Evolutionary conservation across 2,888 invertebrate genomes (phyloP), one percentile per base, ranked within the genome.

Genomic region (Chydorus sphaericus): DNA sequence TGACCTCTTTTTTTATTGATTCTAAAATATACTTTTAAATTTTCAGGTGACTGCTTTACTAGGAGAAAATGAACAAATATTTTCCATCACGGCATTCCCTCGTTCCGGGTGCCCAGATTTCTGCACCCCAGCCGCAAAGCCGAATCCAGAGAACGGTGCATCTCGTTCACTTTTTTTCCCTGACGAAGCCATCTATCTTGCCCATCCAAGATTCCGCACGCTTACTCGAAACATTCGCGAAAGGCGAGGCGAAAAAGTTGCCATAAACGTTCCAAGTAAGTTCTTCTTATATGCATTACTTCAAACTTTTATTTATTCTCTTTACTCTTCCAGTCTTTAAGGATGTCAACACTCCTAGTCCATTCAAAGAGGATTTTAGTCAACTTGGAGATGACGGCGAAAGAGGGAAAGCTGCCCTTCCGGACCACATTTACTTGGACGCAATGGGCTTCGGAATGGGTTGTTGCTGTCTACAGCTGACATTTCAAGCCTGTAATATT

Each of bases 361-460:
- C 92, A 4, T 85, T 92, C 63, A 67, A 74, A 59, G 83, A 83
- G 66, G 74, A 79, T 64, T 71, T 79, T 18, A 62, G 66, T 7
- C 60, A 62, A 20, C 65, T 74, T n/a, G 77, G 75, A 1, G 87
- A 87, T 66, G 83, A 87, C 61, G 71, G 72, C 58, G 73, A 77
- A 62, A 79, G 81, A 52, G 77, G 77, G 52, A 66, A 63, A 11
- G 82, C 81, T 1, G 85, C 86, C 0, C 75, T 80, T 65, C 86
- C 87, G 0, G 88, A 96, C 73, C 89, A 92, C 66, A 87, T 99
- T 60, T 93, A 97, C 66, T 84, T 98, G 84, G 98, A 99, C 71
- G 91, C 93, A 1, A 97, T 98, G 97, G 97, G 96, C 26, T 98
- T 98, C 70, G 97, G 96, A 56, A 98, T 98, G 98, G 98, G 98